phyloP scores from a whole-genome alignment of 2,113 vertebrate genomes.

The Oryctolagus cuniculus region mOryCun1.1 NC_091433.1:61899001-61899500 shows the following conservation, averaged over 20 bases:
- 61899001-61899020: background rate
- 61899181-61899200: conserved; percentile 66
- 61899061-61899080: background rate
- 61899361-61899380: background rate
- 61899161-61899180: conserved; percentile 64
- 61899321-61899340: background rate
- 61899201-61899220: conserved; percentile 84
- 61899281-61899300: conserved; percentile 14
- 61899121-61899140: background rate
- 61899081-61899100: no score
- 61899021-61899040: background rate
- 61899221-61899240: conserved; percentile 60
- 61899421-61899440: background rate
- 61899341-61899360: background rate
- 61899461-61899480: background rate
- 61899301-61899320: accelerated
- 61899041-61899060: background rate
- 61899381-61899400: background rate
- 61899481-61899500: background rate
- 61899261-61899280: conserved; percentile 89
- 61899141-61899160: conserved; percentile 19
- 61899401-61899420: background rate
- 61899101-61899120: background rate
- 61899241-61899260: conserved; percentile 63
- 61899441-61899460: background rate